Percentiles rank a stretch among this genome's conserved stretches.
These are phyloP conservation scores for Mesembrinibis cayennensis DNA, from an alignment of 2,113 vertebrate species.

Conservation along the genomic window DNA sequence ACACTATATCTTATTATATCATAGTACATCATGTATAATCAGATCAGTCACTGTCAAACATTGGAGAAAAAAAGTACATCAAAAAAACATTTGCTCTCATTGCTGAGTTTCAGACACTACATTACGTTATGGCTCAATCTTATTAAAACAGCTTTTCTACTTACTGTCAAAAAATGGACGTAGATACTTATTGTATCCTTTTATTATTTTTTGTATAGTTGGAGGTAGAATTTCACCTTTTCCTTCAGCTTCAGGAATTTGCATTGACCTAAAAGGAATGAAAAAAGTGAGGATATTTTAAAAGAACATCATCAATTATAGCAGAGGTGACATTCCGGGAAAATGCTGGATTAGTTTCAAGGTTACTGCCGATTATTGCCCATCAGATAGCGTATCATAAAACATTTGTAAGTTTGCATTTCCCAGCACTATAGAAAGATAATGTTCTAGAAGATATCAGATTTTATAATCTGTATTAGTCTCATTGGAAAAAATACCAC, in stretches of 20 bases:
- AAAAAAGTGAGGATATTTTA: not conserved
- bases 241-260: slow-evolving; percentile 69
- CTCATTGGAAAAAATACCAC: not conserved
- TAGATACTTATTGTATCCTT: slow-evolving; percentile 93
- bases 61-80: not conserved
- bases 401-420: not conserved
- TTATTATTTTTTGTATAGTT: slow-evolving; percentile 89
- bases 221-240: slow-evolving; percentile 87
- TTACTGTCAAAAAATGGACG: slow-evolving; percentile 91
- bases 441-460: not conserved
- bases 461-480: not conserved
- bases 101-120: not conserved
- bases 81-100: not conserved
- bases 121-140: not conserved
- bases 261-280: slow-evolving; percentile 7
- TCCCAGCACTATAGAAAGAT: not conserved
- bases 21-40: not conserved
- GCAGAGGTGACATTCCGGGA: not conserved
- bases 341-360: not conserved
- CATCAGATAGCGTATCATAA: not conserved
- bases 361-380: not conserved
- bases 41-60: not conserved
- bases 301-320: not conserved
- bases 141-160: slow-evolving; percentile 38
- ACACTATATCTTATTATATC: not conserved